phyloP scores from a whole-genome alignment of 2,888 invertebrate species.

The Bruchidius siliquastri region DNA sequence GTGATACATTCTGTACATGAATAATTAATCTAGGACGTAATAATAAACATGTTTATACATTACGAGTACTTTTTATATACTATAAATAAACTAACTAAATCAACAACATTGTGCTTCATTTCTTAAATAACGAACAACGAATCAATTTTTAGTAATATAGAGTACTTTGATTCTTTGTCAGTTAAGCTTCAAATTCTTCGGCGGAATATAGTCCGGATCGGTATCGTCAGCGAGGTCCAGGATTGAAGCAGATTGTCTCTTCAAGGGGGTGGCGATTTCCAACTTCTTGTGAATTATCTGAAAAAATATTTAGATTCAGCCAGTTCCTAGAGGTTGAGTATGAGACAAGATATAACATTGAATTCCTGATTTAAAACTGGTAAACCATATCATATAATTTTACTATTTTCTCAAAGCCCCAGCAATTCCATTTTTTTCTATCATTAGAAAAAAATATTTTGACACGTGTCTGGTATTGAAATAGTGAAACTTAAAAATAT shows the following conservation, averaged over 20 bases:
- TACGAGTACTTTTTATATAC: neutral
- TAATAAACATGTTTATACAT: neutral
- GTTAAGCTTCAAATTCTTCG: slow-evolving; percentile 27
- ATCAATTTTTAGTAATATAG: neutral
- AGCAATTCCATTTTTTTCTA: too few species aligned
- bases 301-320: neutral
- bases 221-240: slow-evolving; percentile 21
- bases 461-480: too few species aligned
- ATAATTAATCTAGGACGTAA: neutral
- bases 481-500: too few species aligned
- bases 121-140: neutral
- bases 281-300: neutral
- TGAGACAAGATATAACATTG: too few species aligned
- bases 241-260: slow-evolving; percentile 7
- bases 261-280: neutral
- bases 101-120: neutral
- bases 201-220: slow-evolving; percentile 33
- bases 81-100: neutral
- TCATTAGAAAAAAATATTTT: too few species aligned
- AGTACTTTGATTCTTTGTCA: neutral
- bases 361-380: too few species aligned
- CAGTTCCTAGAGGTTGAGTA: too few species aligned
- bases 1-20: neutral
- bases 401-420: too few species aligned
- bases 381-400: too few species aligned